These are phyloP conservation scores for Spatulosminthurus flaviceps DNA, from an alignment of 2,888 invertebrate species.

Conservation along the genomic window DNA sequence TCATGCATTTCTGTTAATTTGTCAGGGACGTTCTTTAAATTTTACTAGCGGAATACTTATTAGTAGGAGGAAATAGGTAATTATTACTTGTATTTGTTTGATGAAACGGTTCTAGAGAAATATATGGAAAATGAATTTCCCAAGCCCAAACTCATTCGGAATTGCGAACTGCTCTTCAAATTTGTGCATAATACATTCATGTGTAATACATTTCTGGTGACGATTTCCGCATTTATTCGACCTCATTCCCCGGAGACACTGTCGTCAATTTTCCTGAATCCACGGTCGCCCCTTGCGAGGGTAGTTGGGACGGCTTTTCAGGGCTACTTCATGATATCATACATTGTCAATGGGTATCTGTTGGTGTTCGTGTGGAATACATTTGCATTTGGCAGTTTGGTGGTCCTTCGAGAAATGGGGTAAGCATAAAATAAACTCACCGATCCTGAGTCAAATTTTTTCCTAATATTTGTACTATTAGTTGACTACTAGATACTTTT, in stretches of 20 bases:
- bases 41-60: no score
- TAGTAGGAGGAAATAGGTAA: no score
- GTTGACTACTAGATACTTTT: no score
- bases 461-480: no score
- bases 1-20: no score
- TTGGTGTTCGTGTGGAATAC: no score
- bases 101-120: no score
- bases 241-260: slow-evolving; percentile 18
- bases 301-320: not conserved
- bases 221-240: not conserved
- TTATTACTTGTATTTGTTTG: no score
- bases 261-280: not conserved
- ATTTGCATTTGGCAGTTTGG: not conserved
- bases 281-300: not conserved
- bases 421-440: no score
- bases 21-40: no score
- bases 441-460: no score
- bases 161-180: not conserved
- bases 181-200: not conserved
- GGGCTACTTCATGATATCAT: not conserved
- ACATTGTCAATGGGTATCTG: not conserved
- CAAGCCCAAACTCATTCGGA: not conserved
- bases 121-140: no score
- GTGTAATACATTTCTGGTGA: not conserved
- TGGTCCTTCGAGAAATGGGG: not conserved